Conservation (phyloP, 2,113 vertebrate genomes). For the Tor tambroides region DNA sequence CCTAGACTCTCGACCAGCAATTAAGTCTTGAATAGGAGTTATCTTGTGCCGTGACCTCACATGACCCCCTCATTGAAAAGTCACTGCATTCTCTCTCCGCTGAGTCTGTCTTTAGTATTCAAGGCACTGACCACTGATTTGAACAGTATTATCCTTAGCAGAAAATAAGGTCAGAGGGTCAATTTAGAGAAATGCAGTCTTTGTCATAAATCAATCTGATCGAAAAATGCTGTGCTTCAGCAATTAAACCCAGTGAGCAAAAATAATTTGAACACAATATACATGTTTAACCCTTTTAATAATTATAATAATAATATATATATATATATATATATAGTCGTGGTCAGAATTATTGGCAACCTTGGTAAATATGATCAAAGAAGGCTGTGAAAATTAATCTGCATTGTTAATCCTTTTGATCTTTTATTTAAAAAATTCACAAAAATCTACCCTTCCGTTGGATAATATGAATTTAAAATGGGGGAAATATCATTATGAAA, state of each 20-base stretch:
- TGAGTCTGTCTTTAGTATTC: slow-evolving; percentile 49
- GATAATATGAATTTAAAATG: no score
- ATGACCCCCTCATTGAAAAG: slow-evolving; percentile 53
- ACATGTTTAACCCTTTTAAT: no score
- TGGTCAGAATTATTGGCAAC: no score
- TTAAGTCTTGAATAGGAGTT: slow-evolving; percentile 61
- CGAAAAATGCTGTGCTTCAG: slow-evolving; percentile 19
- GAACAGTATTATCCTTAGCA: slow-evolving; percentile 46
- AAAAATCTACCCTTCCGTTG: no score
- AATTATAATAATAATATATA: no score
- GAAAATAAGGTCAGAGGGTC: slow-evolving; percentile 52
- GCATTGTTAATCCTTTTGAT: no score
- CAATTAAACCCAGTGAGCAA: slow-evolving; percentile 3
- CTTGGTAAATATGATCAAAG: no score
- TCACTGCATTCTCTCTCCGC: slow-evolving; percentile 37
- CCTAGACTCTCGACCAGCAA: slow-evolving; percentile 54
- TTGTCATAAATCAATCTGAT: slow-evolving; percentile 49
- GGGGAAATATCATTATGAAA: no score
- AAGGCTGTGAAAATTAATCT: no score
- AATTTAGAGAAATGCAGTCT: slow-evolving; percentile 44
- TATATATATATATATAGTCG: no score
- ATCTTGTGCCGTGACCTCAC: slow-evolving; percentile 54
- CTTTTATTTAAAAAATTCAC: no score
- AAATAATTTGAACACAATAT: not conserved
- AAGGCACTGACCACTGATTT: slow-evolving; percentile 45